phyloP scores from a whole-genome alignment of 1,140 invertebrate genomes.

The Sycophaga agraensis region DNA sequence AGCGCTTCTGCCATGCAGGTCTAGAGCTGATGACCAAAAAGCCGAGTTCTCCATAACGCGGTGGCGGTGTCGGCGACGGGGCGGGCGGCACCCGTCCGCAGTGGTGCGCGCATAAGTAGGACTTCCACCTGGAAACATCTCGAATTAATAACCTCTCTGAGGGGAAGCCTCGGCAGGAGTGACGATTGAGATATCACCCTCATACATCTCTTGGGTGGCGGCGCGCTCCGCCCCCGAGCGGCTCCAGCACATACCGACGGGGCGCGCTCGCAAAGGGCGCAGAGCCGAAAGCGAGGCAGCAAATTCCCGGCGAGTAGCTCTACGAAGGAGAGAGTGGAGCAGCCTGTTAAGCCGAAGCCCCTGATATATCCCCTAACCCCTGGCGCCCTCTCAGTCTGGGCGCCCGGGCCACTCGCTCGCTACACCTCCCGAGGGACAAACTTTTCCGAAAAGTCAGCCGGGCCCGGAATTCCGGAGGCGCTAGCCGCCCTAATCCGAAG shows the following conservation, averaged over 20 bases:
- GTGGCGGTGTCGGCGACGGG: no score
- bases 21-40: no score
- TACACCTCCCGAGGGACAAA: slow-evolving; percentile 31
- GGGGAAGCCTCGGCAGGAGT: not conserved
- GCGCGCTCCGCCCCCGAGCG: not conserved
- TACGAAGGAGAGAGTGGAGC: not conserved
- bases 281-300: not conserved
- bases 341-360: slow-evolving; percentile 33
- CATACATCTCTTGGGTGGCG: not conserved
- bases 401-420: not conserved
- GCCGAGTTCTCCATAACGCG: no score
- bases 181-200: slow-evolving; percentile 20
- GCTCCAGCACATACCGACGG: not conserved
- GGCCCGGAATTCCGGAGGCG: slow-evolving; percentile 29
- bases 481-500: slow-evolving; percentile 20
- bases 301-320: not conserved
- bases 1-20: no score
- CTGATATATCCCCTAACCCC: slow-evolving; percentile 27
- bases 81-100: no score
- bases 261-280: not conserved
- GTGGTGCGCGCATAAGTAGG: no score
- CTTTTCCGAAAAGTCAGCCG: slow-evolving; percentile 37
- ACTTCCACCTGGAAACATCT: not conserved
- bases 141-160: slow-evolving; percentile 13
- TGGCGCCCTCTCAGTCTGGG: not conserved